phyloP scores from a whole-genome alignment of 2,888 invertebrate genomes.

The Limenitis camilla region DNA sequence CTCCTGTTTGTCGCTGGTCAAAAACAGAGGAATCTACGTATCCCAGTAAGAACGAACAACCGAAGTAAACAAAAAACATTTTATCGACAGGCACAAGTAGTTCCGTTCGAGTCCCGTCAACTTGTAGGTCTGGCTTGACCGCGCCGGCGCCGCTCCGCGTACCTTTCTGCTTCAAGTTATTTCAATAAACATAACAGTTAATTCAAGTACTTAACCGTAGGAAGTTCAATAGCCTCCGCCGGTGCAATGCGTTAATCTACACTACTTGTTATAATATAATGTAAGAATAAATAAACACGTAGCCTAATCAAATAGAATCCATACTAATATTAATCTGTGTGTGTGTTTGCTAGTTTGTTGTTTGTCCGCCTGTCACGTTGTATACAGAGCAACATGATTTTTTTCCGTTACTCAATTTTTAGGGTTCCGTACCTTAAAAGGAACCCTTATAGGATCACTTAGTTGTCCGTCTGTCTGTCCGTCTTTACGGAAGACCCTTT shows the following conservation, averaged over 20 bases:
- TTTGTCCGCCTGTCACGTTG: no score
- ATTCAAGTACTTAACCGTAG: slow-evolving; percentile 60
- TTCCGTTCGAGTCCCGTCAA: slow-evolving; percentile 45
- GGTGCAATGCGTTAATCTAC: slow-evolving; percentile 43
- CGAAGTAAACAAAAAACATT: slow-evolving; percentile 15
- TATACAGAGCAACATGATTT: no score
- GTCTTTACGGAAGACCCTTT: no score
- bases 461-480: no score
- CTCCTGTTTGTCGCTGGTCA: slow-evolving; percentile 86
- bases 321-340: no score
- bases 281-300: no score
- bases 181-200: slow-evolving; percentile 71
- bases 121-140: slow-evolving; percentile 45
- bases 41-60: slow-evolving; percentile 32
- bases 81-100: slow-evolving; percentile 19
- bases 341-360: no score
- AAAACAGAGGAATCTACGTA: slow-evolving; percentile 38
- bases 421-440: no score
- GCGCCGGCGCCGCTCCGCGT: slow-evolving; percentile 45
- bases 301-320: no score
- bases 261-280: no score
- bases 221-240: slow-evolving; percentile 70
- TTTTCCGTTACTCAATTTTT: no score
- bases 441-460: no score
- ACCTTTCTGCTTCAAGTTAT: slow-evolving; percentile 57